Conservation (phyloP, 2,888 invertebrate genomes). For the Hesperia comma region DNA sequence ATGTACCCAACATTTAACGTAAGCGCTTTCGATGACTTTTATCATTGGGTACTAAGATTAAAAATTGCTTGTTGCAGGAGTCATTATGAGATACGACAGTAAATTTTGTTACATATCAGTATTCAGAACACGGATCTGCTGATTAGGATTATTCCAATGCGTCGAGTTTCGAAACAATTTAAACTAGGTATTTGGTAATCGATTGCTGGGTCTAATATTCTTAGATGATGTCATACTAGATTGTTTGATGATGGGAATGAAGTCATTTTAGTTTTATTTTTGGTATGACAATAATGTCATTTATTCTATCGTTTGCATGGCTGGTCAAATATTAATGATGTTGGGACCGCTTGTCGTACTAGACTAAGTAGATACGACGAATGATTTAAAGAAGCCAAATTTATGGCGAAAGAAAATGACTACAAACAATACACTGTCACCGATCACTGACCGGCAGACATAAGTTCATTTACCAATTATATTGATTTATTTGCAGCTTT, state of each 20-base stretch:
- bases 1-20: background rate
- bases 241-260: background rate
- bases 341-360: no score
- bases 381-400: no score
- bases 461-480: no score
- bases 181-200: conserved; percentile 22
- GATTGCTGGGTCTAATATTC: conserved; percentile 17
- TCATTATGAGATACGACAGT: background rate
- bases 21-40: background rate
- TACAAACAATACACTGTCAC: no score
- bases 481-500: no score
- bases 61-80: background rate
- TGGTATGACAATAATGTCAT: no score
- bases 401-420: no score
- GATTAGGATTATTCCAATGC: conserved; percentile 32
- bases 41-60: background rate
- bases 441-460: no score
- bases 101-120: conserved; percentile 13
- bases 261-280: no score
- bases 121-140: conserved; percentile 23
- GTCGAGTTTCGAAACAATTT: conserved; percentile 16
- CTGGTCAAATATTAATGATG: no score
- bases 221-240: conserved; percentile 20
- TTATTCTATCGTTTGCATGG: no score
- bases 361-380: no score